phyloP scores from a whole-genome alignment of 35 echinoderm and acorn worm species.

The Heliocidaris tuberculata region DNA sequence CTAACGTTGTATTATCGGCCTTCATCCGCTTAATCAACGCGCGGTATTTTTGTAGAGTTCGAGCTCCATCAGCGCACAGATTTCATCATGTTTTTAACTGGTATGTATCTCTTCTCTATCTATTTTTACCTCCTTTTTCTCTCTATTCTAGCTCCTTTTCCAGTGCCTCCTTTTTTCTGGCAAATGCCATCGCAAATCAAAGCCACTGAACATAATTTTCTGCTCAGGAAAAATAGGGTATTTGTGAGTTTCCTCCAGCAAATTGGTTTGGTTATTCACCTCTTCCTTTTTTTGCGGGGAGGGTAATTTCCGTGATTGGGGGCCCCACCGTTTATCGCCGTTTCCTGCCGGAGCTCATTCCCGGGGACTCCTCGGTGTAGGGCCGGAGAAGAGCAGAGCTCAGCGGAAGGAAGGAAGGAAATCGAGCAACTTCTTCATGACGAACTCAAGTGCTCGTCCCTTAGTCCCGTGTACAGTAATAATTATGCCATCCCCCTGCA shows the following conservation, averaged over 20 bases:
- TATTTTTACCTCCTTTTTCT: constrained; percentile 2
- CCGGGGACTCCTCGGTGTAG: not conserved
- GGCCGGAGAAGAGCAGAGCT: not conserved
- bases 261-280: constrained; percentile 36
- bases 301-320: constrained; percentile 52
- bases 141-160: not conserved
- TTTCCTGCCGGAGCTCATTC: constrained; percentile 39
- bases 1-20: not conserved
- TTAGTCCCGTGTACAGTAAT: constrained; percentile 48
- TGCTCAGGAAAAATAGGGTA: constrained; percentile 48
- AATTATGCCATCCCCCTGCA: not conserved
- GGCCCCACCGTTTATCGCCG: constrained; percentile 37
- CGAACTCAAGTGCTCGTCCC: constrained; percentile 29
- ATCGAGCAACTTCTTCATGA: constrained; percentile 20
- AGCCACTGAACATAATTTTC: constrained; percentile 31
- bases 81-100: constrained; percentile 49
- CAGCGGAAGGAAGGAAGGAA: constrained; percentile 46
- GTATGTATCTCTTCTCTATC: constrained; percentile 41
- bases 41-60: constrained; percentile 22
- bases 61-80: not conserved
- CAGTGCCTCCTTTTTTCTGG: not conserved
- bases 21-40: constrained; percentile 32
- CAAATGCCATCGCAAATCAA: constrained; percentile 36
- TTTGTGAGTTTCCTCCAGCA: constrained; percentile 46
- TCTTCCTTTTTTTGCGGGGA: not conserved